Base-by-base conservation (phyloP, 2,113 vertebrate species). In the Erythrocercus mccallii region DNA sequence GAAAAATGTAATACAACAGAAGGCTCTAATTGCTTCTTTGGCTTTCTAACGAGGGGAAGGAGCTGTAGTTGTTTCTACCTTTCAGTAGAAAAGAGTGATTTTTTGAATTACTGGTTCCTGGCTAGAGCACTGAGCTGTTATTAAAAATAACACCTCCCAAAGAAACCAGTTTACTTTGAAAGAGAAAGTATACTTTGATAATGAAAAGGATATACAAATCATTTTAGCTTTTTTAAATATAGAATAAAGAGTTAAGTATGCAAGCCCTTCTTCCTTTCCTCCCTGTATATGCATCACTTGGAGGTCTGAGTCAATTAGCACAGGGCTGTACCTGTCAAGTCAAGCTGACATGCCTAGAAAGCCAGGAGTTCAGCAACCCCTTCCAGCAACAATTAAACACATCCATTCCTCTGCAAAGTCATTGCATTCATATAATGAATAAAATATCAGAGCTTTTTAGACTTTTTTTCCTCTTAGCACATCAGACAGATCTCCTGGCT, bases 141-240 rank as follows among this genome's bases (percentile, higher is more conserved):
- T 2, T 92, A 88, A 88, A 83, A 96, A 15, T 81, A 81, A 78
- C 53, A 81, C 68, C 47, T 77, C 81, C 64, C 0, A 6, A 77
- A 86, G 83, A 91, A 94, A 86, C 12, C 33, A 33, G 57, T 86
- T 96, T 81, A 74, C 68, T 65, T 83, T 69, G 82, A 89, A 93
- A 95, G 80, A 95, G 70, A 90, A 88, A 68, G 76, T 93, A 76
- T 88, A 95, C 76, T 96, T 94, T 94, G 84, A 65, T 93, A 93
- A 95, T 42, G 48, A 80, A 93, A 93, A 93, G 57, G 38, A 88
- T 90, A 90, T 90, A 81, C n/a, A 91, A 58, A 90, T 65, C 5
- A 56, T 71, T 77, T 92, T 92, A 95, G 81, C 50, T 84, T 94
- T 95, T 95, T 92, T 10, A 82, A 74, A 76, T 60, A 40, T 5